Percentiles rank a stretch among this genome's conserved stretches.
These are phyloP conservation scores for Busseola fusca DNA, from an alignment of 2,888 invertebrate species.

Conservation along the genomic window DNA sequence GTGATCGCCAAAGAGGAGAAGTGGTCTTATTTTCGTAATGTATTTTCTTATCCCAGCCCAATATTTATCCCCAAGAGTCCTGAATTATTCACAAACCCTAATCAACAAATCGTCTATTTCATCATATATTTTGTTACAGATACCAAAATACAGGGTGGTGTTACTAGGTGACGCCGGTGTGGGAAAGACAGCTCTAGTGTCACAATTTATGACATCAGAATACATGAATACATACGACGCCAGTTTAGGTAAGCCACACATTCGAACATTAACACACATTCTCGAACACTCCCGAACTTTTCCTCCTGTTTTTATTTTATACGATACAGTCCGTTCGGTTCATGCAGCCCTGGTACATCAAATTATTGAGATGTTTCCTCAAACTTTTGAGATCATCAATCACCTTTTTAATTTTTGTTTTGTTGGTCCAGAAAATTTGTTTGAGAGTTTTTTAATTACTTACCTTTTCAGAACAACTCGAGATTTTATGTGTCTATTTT, in stretches of 20 bases:
- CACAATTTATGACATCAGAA: conserved; percentile 98
- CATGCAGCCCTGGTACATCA: conserved; percentile 47
- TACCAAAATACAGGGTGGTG: conserved; percentile 94
- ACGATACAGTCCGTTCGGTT: background rate
- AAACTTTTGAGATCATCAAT: conserved; percentile 13
- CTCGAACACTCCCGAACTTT: conserved; percentile 23
- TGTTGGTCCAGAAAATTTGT: background rate
- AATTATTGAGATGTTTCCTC: conserved; percentile 4
- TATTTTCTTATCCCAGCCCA: background rate
- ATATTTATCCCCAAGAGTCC: background rate
- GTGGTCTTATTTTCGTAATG: background rate
- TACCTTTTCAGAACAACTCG: background rate
- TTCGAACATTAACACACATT: conserved; percentile 14
- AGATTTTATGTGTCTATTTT: background rate
- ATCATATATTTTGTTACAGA: conserved; percentile 70
- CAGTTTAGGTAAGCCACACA: conserved; percentile 92
- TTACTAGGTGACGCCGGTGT: conserved; percentile 95
- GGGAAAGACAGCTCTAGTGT: conserved; percentile 96
- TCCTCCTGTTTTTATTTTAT: conserved; percentile 20
- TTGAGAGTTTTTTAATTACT: conserved; percentile 1
- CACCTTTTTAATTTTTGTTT: background rate
- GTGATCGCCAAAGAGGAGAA: background rate
- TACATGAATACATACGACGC: conserved; percentile 98
- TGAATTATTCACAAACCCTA: background rate
- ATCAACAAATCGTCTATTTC: conserved; percentile 5